These are phyloP conservation scores for Rhorus exstirpatorius DNA, from an alignment of 2,888 invertebrate genomes.

Conservation along the genomic window DNA sequence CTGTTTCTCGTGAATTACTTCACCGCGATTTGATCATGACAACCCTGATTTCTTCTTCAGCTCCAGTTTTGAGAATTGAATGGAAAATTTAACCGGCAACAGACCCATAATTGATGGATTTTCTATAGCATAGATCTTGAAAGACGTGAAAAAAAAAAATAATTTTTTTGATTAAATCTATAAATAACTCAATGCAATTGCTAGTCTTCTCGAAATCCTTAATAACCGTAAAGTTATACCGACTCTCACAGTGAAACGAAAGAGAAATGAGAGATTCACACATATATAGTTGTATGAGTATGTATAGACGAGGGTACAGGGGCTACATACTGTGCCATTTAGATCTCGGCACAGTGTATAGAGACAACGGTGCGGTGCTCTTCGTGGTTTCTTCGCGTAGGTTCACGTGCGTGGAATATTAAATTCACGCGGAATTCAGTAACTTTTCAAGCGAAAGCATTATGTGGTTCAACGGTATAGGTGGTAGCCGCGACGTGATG, in stretches of 20 bases:
- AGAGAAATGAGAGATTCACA: neutral
- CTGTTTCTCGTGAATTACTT: too few species aligned
- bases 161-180: neutral
- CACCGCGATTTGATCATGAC: too few species aligned
- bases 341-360: conserved; percentile 15
- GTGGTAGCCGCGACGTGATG: conserved; percentile 81
- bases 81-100: too few species aligned
- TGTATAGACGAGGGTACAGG: neutral
- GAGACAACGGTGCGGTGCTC: conserved; percentile 1
- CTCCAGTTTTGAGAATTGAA: too few species aligned
- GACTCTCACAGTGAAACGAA: neutral
- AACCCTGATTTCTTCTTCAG: too few species aligned
- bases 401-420: conserved; percentile 83
- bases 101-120: too few species aligned
- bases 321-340: conserved; percentile 2
- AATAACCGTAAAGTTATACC: conserved; percentile 4
- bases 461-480: conserved; percentile 75
- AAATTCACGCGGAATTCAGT: conserved; percentile 84
- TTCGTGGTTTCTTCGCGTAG: conserved; percentile 49
- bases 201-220: neutral
- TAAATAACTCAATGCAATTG: conserved; percentile 11
- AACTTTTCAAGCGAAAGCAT: conserved; percentile 82
- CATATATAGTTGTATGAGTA: neutral
- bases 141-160: too few species aligned
- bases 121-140: too few species aligned